phyloP scores from a whole-genome alignment of 1,140 invertebrate genomes.

The Trachymyrmex septentrionalis region DNA sequence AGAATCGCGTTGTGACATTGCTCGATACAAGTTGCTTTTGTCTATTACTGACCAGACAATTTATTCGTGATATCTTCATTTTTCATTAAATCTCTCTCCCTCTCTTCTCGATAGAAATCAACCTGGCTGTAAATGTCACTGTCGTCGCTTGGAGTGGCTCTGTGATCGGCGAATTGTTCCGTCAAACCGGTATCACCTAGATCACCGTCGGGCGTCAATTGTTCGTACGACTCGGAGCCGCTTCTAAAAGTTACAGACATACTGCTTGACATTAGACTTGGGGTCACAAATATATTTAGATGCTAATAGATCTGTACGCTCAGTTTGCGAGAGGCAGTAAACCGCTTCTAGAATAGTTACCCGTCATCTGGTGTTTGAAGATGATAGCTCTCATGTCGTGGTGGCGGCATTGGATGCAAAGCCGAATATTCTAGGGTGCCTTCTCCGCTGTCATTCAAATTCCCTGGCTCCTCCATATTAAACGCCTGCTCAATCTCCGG shows the following conservation, averaged over 20 bases:
- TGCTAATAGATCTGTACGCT: not conserved
- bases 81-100: slow-evolving; percentile 83
- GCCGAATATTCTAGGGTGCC: slow-evolving; percentile 90
- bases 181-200: slow-evolving; percentile 85
- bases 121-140: slow-evolving; percentile 91
- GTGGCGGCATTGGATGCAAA: slow-evolving; percentile 89
- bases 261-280: slow-evolving; percentile 86
- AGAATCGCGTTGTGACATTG: not conserved
- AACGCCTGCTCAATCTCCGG: slow-evolving; percentile 97
- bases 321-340: not conserved
- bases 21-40: not conserved
- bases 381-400: slow-evolving; percentile 91
- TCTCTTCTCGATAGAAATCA: slow-evolving; percentile 86
- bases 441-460: slow-evolving; percentile 90
- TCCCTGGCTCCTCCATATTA: slow-evolving; percentile 93
- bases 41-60: slow-evolving; percentile 80
- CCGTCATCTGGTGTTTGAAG: slow-evolving; percentile 89
- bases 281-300: slow-evolving; percentile 42
- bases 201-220: slow-evolving; percentile 89
- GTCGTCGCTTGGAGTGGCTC: slow-evolving; percentile 89
- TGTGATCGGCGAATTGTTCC: slow-evolving; percentile 85
- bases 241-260: slow-evolving; percentile 88
- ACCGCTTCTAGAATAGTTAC: slow-evolving; percentile 83
- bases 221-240: slow-evolving; percentile 95
- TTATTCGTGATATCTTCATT: slow-evolving; percentile 83